A percentile compares a stretch with the other conserved stretches of the same genome.
Evolutionary conservation across 2,113 vertebrate species (phyloP).

Genomic region (Cromileptes altivelis): DNA sequence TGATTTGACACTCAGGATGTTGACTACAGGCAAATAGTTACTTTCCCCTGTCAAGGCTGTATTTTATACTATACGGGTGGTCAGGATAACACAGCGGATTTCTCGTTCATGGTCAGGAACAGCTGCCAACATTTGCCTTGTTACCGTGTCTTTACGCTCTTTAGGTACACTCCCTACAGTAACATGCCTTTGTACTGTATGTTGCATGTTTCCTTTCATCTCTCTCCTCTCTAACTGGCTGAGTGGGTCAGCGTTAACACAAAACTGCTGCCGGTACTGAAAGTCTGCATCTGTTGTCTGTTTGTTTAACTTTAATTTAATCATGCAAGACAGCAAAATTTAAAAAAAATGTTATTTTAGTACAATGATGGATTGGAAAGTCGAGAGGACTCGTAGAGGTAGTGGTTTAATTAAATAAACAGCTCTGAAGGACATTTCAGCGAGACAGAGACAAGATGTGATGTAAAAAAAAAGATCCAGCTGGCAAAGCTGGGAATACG

Average conservation of each 20-base stretch:
- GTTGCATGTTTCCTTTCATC: conserved; percentile 25
- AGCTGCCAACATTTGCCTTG: conserved; percentile 39
- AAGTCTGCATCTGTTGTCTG: conserved; percentile 35
- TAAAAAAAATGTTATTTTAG: not conserved
- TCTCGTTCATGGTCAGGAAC: not conserved
- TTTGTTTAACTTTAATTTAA: conserved; percentile 36
- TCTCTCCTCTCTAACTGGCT: not conserved
- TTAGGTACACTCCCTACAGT: not conserved
- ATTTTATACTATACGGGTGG: not conserved
- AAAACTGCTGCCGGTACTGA: not conserved
- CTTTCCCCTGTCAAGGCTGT: conserved; percentile 12
- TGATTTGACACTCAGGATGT: conserved; percentile 1
- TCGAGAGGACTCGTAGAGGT: not conserved
- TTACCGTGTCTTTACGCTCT: conserved; percentile 35
- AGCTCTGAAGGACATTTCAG: conserved; percentile 5
- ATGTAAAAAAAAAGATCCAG: not conserved
- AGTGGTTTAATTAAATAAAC: conserved; percentile 4
- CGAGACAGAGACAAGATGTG: not conserved
- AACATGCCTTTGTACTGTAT: not conserved
- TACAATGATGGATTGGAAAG: not conserved
- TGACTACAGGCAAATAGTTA: not conserved
- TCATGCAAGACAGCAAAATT: not conserved
- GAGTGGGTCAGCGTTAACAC: conserved; percentile 14
- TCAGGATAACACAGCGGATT: not conserved
- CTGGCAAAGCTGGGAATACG: not conserved